Conservation (phyloP, 2,888 invertebrate genomes). For the Thyatira batis region DNA sequence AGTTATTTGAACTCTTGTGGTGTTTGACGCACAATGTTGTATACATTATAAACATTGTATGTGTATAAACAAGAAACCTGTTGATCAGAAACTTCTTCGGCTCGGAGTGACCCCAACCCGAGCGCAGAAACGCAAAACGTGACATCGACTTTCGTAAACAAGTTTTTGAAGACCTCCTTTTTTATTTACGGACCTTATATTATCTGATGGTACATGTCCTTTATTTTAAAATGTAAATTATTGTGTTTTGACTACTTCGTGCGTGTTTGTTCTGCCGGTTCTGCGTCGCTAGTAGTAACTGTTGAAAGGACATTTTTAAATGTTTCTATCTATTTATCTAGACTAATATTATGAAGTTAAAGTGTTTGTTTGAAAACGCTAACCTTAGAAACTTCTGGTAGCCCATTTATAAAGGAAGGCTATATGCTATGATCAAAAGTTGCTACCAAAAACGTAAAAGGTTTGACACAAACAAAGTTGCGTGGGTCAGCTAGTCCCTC, state of each 20-base stretch:
- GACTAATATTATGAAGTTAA: too few relatives aligned
- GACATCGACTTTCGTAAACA: conserved; percentile 44
- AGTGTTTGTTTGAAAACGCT: too few relatives aligned
- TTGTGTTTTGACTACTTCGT: conserved; percentile 12
- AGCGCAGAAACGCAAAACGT: conserved; percentile 36
- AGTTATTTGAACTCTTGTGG: conserved; percentile 3
- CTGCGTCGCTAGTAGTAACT: neutral
- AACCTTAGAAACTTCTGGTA: too few relatives aligned
- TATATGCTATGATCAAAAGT: too few relatives aligned
- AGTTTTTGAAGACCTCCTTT: conserved; percentile 32
- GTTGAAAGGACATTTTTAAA: neutral
- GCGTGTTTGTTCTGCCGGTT: neutral
- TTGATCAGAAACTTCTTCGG: conserved; percentile 14
- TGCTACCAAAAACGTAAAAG: too few relatives aligned
- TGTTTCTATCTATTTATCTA: too few relatives aligned
- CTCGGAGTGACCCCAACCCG: neutral
- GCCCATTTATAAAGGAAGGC: too few relatives aligned
- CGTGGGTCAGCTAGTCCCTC: too few relatives aligned
- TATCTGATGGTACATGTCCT: conserved; percentile 35
- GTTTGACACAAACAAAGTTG: too few relatives aligned
- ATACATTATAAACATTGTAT: too few relatives aligned
- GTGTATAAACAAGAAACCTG: conserved; percentile 25
- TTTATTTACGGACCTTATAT: conserved; percentile 24
- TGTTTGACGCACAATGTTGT: conserved; percentile 1
- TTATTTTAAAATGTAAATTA: conserved; percentile 34